Evolutionary conservation across 2,113 vertebrate genomes (phyloP).

Genomic region (Labeo rohita): DNA sequence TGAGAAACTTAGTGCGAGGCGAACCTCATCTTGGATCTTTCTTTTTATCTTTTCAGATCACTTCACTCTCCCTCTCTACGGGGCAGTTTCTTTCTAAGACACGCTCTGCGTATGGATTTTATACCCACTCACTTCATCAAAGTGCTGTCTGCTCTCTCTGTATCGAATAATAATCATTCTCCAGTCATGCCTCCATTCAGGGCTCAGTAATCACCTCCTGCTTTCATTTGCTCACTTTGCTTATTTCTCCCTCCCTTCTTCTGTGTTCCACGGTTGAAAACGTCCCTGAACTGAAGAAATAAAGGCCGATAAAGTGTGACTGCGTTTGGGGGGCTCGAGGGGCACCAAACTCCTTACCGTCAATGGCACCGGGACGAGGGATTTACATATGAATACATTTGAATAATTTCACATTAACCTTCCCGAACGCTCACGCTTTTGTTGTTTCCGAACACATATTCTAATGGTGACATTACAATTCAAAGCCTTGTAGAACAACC

Average conservation of each 20-base stretch:
- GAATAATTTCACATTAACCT: constrained; percentile 77
- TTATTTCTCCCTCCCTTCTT: constrained; percentile 29
- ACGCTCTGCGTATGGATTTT: constrained; percentile 51
- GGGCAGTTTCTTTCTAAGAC: constrained; percentile 14
- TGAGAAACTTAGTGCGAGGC: neutral
- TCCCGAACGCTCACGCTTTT: constrained; percentile 56
- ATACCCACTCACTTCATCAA: constrained; percentile 54
- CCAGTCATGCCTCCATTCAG: constrained; percentile 47
- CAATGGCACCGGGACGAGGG: constrained; percentile 60
- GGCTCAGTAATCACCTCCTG: constrained; percentile 47
- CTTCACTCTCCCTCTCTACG: constrained; percentile 53
- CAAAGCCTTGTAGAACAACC: constrained; percentile 44
- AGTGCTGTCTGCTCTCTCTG: constrained; percentile 37
- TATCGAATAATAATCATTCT: constrained; percentile 53
- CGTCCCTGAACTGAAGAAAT: constrained; percentile 28
- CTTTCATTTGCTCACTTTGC: constrained; percentile 41
- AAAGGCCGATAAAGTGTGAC: constrained; percentile 40
- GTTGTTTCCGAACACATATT: constrained; percentile 66
- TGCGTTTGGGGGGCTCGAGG: constrained; percentile 29
- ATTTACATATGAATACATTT: constrained; percentile 74
- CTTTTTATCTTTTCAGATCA: constrained; percentile 61
- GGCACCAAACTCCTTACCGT: constrained; percentile 62
- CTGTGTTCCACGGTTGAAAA: constrained; percentile 7
- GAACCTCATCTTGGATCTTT: neutral
- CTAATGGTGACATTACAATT: constrained; percentile 69